These are phyloP conservation scores for Setipinna tenuifilis DNA, from an alignment of 2,797 vertebrate species.

Conservation along the genomic window DNA sequence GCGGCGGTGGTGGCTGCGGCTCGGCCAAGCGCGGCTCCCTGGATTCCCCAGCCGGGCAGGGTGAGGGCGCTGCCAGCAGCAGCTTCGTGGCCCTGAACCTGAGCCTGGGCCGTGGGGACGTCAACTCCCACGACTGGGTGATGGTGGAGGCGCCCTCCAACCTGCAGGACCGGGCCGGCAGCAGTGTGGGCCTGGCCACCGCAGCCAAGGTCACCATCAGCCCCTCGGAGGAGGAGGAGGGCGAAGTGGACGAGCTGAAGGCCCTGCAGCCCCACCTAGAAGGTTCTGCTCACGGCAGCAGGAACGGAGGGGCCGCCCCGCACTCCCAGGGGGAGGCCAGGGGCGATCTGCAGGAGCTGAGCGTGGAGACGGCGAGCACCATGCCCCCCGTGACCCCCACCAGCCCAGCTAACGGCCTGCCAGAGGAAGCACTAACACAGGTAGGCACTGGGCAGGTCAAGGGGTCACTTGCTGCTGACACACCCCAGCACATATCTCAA, in stretches of 20 bases:
- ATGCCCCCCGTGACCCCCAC: conserved; percentile 86
- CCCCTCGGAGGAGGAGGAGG: conserved; percentile 92
- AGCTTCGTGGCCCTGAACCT: conserved; percentile 94
- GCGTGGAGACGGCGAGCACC: conserved; percentile 76
- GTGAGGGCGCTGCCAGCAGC: conserved; percentile 86
- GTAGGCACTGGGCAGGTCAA: conserved; percentile 68
- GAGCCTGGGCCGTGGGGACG: conserved; percentile 76
- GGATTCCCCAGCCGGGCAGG: conserved; percentile 83
- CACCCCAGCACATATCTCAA: background rate
- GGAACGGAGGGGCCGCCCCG: conserved; percentile 60
- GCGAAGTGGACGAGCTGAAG: conserved; percentile 79
- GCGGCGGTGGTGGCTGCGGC: conserved; percentile 57
- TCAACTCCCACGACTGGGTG: conserved; percentile 95
- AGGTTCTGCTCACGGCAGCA: background rate
- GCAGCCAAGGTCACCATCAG: conserved; percentile 83
- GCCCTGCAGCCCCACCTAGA: conserved; percentile 59
- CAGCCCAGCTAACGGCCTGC: conserved; percentile 91
- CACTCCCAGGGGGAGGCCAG: conserved; percentile 65
- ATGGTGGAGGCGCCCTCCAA: conserved; percentile 90
- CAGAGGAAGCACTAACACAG: conserved; percentile 92
- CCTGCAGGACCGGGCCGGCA: conserved; percentile 78
- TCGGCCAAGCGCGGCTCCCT: conserved; percentile 85
- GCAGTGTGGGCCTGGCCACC: conserved; percentile 73
- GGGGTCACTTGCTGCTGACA: background rate
- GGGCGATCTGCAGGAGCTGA: conserved; percentile 84